Base-by-base conservation (phyloP, 1,140 invertebrate genomes). In the Hesperophylax magnus region DNA sequence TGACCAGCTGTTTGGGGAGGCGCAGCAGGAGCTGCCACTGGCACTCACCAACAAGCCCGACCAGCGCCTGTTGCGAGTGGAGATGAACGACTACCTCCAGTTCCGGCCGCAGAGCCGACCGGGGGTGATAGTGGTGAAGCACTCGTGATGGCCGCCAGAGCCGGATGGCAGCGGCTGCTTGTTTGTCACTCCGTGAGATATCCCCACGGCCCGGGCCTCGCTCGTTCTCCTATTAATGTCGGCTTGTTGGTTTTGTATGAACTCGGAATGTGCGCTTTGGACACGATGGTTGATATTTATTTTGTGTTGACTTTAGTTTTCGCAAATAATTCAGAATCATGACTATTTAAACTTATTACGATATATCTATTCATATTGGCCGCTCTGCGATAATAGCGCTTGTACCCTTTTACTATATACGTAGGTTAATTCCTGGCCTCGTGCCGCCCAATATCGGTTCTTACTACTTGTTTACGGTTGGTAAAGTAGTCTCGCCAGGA, bases 81-180 rank as follows among this genome's bases (percentile, higher is more conserved):
- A 94, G 76, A 92, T 94, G 85, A 92, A 92, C 80, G 92, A 91
- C 71, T 93, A 92, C 82, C 87, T 94, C 56, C 93, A 94, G 80
- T 93, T 94, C 79, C 91, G 90, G 80, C 80, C 91, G 84, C 95
- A 96, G 84, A 93, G 94, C 82, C 92, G 95, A 84, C 95, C 95
- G 11, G 95, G 95, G 77, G 96, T 97, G 22, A 97, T 97, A 84
- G 95, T 97, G 74, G 96, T 95, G 65, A 96, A 96, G 87, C 94
- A 94, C 83, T 94, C 94, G 92, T 94, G 93, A 94, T 93, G 87
- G 84, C 78, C 24, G 52, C 47, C 52, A 39, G 31, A 78, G 56
- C 80, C 65, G 74, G 61, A 76, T 27, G 63, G 75, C 63, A 75
- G n/a, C 79, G 71, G 27, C 60, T 65, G 80, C 80, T 67, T 69